Percentiles rank a stretch among this genome's conserved stretches.
These are phyloP conservation scores for Babyrousa celebensis DNA, from an alignment of 2,797 vertebrate genomes.

Conservation along the genomic window DNA sequence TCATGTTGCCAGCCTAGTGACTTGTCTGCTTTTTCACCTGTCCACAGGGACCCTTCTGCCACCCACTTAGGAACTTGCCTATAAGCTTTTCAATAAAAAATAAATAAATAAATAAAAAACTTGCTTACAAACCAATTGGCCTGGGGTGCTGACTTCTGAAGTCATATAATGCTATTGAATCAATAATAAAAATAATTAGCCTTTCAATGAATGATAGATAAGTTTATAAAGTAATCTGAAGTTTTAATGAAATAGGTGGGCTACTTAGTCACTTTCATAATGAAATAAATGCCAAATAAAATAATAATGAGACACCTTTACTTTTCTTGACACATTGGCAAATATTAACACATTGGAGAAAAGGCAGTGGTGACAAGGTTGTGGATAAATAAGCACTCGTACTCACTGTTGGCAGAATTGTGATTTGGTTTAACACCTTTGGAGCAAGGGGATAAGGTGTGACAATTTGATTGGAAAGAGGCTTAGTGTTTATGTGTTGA, in stretches of 20 bases:
- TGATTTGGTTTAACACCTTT: not conserved
- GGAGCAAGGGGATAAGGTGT: not conserved
- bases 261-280: not conserved
- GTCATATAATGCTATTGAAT: not conserved
- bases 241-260: not conserved
- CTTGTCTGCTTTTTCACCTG: not conserved
- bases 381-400: not conserved
- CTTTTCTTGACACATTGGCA: not conserved
- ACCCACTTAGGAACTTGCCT: not conserved
- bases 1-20: not conserved
- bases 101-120: not conserved
- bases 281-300: constrained; percentile 35
- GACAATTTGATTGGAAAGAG: not conserved
- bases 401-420: not conserved
- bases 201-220: not conserved
- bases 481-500: not conserved
- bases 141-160: not conserved
- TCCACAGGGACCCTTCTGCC: not conserved
- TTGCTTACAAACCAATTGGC: not conserved
- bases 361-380: not conserved
- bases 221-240: not conserved
- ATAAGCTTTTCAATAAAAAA: constrained; percentile 7
- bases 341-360: constrained; percentile 45
- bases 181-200: not conserved
- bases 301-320: constrained; percentile 32